Evolutionary conservation across 2,113 vertebrate species (phyloP), one percentile per base, ranked within the genome.

Genomic region (Halcyon malimbica): DNA sequence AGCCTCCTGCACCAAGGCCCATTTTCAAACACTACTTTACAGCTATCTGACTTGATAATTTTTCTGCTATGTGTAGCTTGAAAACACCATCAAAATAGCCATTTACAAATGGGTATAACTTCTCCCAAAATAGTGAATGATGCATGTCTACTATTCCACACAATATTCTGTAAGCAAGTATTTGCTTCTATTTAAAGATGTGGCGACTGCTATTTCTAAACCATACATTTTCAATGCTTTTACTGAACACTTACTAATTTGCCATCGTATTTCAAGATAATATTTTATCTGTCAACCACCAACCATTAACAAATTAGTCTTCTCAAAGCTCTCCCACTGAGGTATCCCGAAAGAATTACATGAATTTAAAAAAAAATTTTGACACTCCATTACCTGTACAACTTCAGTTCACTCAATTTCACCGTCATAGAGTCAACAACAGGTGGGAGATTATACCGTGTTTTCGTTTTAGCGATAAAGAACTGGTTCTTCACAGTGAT

Each of bases 401-500:
- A 97, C 96, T 99, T 99, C 50, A 99, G 98, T 93, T 99, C 98
- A 92, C 99, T 99, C 94, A 99, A 97, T 64, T 97, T 99, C 95
- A 99, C 98, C 0, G 96, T 98, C 97, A 99, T 99, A 83, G 97
- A 98, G 96, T 99, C 99, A 95, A 99, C 97, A 85, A 99, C 97
- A 75, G 99, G 99, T 0, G 99, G 99, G 51, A 99, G 98, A 73
- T 87, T 98, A 33, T 92, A 96, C 7, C 96, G 93, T 24, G 93
- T 95, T 92, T 98, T 98, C 80, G 96, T 98, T 50, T 98, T 97
- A 89, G 99, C 97, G 19, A 98, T 97, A 63, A 97, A 95, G 87
- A 99, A 99, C 13, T 54, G 89, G 95, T 99, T 99, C 92, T 98
- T 99, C 91, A 99, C 97, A 0, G 99, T 99, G 83, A 99, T 98